A percentile compares a stretch with the other conserved stretches of the same genome.
These are phyloP conservation scores for Ceraclea dissimilis DNA, from an alignment of 2,888 invertebrate genomes.

Conservation along the genomic window DNA sequence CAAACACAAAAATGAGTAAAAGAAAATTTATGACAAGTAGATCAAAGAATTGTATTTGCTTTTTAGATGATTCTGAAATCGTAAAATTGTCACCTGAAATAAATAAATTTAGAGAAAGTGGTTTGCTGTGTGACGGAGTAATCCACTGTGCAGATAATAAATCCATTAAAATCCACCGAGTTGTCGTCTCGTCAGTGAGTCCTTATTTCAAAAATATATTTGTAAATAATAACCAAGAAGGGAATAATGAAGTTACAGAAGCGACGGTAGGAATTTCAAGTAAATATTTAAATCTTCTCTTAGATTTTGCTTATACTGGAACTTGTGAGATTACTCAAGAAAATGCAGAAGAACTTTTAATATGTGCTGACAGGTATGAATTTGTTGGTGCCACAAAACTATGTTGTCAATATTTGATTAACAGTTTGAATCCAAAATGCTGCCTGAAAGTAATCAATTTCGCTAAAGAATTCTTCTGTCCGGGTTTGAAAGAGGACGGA, in stretches of 20 bases:
- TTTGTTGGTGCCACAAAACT: conserved; percentile 63
- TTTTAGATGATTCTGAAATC: conserved; percentile 50
- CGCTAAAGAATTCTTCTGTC: conserved; percentile 62
- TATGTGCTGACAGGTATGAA: conserved; percentile 65
- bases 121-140: conserved; percentile 63
- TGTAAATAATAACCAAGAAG: conserved; percentile 57
- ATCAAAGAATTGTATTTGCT: conserved; percentile 52
- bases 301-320: conserved; percentile 71
- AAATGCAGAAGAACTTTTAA: conserved; percentile 62
- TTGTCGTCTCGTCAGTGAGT: conserved; percentile 63
- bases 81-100: conserved; percentile 60
- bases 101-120: conserved; percentile 58
- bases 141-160: conserved; percentile 56
- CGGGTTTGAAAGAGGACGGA: conserved; percentile 55
- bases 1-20: conserved; percentile 28
- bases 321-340: conserved; percentile 53
- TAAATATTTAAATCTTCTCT: conserved; percentile 49
- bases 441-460: conserved; percentile 66
- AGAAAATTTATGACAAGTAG: conserved; percentile 39
- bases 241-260: conserved; percentile 52
- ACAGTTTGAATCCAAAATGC: conserved; percentile 57
- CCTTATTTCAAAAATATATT: conserved; percentile 68
- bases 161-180: conserved; percentile 58
- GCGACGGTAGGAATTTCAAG: conserved; percentile 54
- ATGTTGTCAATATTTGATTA: conserved; percentile 59